Evolutionary conservation across 1,140 invertebrate species (phyloP), one percentile per base, ranked within the genome.

Genomic region (Drosophila suzukii): DNA sequence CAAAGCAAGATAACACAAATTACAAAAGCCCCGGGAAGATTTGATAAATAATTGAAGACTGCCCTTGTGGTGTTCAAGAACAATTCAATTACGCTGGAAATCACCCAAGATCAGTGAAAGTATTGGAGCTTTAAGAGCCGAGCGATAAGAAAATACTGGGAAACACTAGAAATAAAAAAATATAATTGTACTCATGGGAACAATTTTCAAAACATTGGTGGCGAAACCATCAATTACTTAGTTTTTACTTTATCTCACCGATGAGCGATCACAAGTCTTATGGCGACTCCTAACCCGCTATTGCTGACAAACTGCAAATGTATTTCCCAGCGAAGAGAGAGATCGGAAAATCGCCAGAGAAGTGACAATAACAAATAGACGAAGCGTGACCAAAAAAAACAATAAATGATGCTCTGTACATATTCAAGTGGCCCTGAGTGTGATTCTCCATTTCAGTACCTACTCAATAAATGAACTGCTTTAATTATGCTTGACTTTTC

Each of bases 401-500:
- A 39, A 27, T 8, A 13, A 11, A 30, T 1, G 30, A 34, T 17
- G 60, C 30, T 27, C 43, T 41, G 43, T 36, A 54, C 43, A 36
- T 47, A 32, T 27, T 39, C 20, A 17, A 43, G 27, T 36, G 65
- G 34, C 51, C 65, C 43, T 17, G 32, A 68, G 36, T 41, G 51
- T 38, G 63, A 57, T 70, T 49, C 65, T 71, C 43, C 44, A 11
- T 70, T 43, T 41, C 65, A 32, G 38, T 50, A 43, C 53, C 44
- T 41, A n/a, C 41, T 44, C 50, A 56, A 65, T 44, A 65, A 75
- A 75, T 57, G 57, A 75, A 75, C 70, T 75, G 59, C 53, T 75
- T 75, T 75, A 75, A 65, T 75, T 75, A 75, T 75, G 70, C 44
- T 38, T 62, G 50, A 74, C 58, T 44, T 32, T 55, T n/a, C n/a